phyloP scores from a whole-genome alignment of 2,797 vertebrate genomes.

The Thalassophryne amazonica region DNA sequence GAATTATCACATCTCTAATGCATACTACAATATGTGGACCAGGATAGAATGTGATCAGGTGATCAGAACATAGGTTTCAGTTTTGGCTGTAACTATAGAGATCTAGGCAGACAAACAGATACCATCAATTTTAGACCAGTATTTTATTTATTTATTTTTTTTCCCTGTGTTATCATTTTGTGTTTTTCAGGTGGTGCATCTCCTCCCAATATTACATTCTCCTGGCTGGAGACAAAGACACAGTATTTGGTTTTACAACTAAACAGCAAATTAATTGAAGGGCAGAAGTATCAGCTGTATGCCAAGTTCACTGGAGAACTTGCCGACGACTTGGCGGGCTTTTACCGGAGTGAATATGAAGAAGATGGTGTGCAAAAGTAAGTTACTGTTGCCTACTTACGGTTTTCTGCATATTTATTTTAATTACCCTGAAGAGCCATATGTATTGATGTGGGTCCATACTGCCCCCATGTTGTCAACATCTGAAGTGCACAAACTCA shows the following conservation, averaged over 20 bases:
- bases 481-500: no score
- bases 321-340: constrained; percentile 87
- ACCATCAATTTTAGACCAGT: no score
- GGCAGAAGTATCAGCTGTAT: constrained; percentile 73
- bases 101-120: no score
- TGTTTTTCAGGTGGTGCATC: constrained; percentile 21
- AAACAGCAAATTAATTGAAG: constrained; percentile 7
- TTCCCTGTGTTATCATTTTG: background rate
- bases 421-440: no score
- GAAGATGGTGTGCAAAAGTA: constrained; percentile 74
- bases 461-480: no score
- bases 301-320: constrained; percentile 82
- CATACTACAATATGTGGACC: no score
- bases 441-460: no score
- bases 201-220: constrained; percentile 48
- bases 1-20: no score
- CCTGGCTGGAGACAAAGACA: constrained; percentile 71
- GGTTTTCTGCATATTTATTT: background rate
- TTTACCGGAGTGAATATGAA: constrained; percentile 90
- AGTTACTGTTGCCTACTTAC: constrained; percentile 1
- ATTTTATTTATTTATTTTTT: background rate
- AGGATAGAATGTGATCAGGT: no score
- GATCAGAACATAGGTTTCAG: no score
- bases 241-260: constrained; percentile 88
- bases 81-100: no score